These are phyloP conservation scores for Gopherus evgoodei DNA, from an alignment of 2,113 vertebrate species.

Conservation along the genomic window DNA sequence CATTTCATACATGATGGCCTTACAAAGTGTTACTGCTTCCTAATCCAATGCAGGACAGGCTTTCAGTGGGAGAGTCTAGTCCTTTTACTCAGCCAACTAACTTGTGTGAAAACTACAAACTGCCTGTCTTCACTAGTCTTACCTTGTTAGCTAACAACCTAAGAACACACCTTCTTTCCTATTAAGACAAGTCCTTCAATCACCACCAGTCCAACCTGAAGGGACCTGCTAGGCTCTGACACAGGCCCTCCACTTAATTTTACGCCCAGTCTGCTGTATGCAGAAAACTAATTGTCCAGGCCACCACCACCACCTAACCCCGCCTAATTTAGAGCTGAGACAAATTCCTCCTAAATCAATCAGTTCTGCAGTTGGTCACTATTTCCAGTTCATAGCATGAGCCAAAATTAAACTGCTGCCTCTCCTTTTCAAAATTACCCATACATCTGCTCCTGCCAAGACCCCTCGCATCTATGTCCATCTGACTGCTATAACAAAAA, in stretches of 20 bases:
- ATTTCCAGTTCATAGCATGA: slow-evolving; percentile 17
- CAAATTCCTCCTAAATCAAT: slow-evolving; percentile 50
- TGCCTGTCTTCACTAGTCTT: neutral
- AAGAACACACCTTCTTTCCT: neutral
- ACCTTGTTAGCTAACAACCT: neutral
- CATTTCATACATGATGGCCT: neutral
- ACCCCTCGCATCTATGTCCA: neutral
- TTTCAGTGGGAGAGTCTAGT: neutral
- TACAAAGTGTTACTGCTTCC: neutral
- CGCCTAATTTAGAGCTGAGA: slow-evolving; percentile 35
- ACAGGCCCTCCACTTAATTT: neutral
- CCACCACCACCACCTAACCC: neutral
- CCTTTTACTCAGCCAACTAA: rapidly evolving
- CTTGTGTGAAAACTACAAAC: neutral
- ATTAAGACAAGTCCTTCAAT: neutral
- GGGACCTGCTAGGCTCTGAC: neutral
- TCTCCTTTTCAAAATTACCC: slow-evolving; percentile 41
- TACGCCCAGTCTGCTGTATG: neutral
- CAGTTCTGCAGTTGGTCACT: slow-evolving; percentile 31
- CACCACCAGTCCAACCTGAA: neutral
- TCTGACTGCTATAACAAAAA: slow-evolving; percentile 24
- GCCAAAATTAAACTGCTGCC: slow-evolving; percentile 2
- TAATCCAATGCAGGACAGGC: neutral
- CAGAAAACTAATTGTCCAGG: neutral
- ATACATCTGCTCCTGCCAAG: slow-evolving; percentile 46